A percentile compares a stretch with the other conserved stretches of the same genome.
Evolutionary conservation across 92 coral and sea anemone genomes (phyloP).

Genomic region (Chrysogorgia sp.): DNA sequence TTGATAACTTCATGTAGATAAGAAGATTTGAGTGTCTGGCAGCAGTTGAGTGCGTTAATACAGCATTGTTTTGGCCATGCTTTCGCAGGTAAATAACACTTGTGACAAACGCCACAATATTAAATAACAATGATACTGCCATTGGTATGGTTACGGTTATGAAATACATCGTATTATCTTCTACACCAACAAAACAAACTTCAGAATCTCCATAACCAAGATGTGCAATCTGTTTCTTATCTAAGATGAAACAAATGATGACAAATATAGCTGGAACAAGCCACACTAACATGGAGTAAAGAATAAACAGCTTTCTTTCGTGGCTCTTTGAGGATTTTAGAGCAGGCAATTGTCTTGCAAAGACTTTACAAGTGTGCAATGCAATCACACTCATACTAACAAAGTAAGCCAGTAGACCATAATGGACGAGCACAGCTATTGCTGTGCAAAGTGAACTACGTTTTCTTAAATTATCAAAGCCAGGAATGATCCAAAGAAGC

Average conservation of each 20-base stretch:
- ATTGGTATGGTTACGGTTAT: constrained; percentile 57
- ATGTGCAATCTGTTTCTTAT: constrained; percentile 55
- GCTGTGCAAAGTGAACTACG: constrained; percentile 33
- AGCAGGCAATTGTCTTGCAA: constrained; percentile 39
- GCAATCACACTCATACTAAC: constrained; percentile 80
- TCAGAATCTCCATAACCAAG: constrained; percentile 62
- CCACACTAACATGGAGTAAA: constrained; percentile 55
- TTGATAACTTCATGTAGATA: constrained; percentile 72
- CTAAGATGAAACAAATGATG: constrained; percentile 55
- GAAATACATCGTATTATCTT: constrained; percentile 38
- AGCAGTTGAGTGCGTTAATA: constrained; percentile 10
- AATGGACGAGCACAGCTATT: constrained; percentile 60
- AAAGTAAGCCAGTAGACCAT: constrained; percentile 56
- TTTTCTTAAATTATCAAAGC: constrained; percentile 16
- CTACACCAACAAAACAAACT: constrained; percentile 61
- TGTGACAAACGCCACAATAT: constrained; percentile 60
- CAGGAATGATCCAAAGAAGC: constrained; percentile 1
- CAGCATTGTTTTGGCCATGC: constrained; percentile 54
- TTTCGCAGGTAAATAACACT: constrained; percentile 60
- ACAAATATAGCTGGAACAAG: constrained; percentile 62
- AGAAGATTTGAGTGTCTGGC: constrained; percentile 43
- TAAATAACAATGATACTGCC: constrained; percentile 45
- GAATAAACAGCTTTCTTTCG: neutral
- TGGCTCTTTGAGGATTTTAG: constrained; percentile 7
- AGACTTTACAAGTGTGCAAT: constrained; percentile 67